Conservation (phyloP, 1,140 invertebrate genomes). For the Pseudomyrmex gracilis region DNA sequence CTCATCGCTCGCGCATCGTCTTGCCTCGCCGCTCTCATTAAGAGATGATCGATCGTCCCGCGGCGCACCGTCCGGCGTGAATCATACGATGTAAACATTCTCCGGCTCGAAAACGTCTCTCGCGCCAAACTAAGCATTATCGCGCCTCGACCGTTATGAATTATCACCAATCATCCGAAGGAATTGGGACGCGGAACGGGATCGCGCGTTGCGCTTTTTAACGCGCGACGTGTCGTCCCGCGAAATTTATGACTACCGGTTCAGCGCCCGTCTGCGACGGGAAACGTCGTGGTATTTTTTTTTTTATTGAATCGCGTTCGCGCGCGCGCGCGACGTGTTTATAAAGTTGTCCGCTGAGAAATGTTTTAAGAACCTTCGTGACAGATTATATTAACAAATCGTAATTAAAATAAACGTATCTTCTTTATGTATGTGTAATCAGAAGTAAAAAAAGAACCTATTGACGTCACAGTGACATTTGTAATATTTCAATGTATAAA, state of each 20-base stretch:
- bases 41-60: constrained; percentile 69
- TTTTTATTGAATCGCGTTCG: constrained; percentile 11
- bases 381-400: no score
- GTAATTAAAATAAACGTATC: no score
- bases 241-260: constrained; percentile 45
- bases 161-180: constrained; percentile 27
- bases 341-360: neutral
- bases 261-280: neutral
- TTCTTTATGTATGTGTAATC: no score
- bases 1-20: constrained; percentile 63
- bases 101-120: constrained; percentile 35
- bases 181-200: constrained; percentile 44
- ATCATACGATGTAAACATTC: constrained; percentile 60
- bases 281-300: neutral
- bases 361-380: neutral
- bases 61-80: constrained; percentile 29
- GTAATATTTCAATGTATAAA: no score
- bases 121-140: constrained; percentile 54
- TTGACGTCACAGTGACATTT: no score
- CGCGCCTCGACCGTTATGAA: constrained; percentile 38
- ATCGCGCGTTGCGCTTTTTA: constrained; percentile 28
- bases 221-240: neutral
- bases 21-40: constrained; percentile 71
- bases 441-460: no score
- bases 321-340: neutral